Base-by-base conservation (phyloP, 2,113 vertebrate genomes). In the Miniopterus natalensis region DNA sequence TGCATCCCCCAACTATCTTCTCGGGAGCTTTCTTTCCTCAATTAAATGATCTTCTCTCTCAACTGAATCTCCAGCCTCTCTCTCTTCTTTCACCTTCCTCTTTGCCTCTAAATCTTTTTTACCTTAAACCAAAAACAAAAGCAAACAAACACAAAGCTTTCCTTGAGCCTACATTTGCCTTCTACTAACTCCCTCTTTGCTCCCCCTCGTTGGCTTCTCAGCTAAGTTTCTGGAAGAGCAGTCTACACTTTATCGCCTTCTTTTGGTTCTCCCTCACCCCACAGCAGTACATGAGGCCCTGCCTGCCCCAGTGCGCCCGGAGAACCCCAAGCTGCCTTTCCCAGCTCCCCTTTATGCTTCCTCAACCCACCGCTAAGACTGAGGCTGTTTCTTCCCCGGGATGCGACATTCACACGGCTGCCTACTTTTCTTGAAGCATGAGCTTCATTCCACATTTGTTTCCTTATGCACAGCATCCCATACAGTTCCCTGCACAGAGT, bases 81-180 rank as follows among this genome's bases (percentile, higher is more conserved):
- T 18, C 36, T 31, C 49, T 71, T 42, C 59, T 87, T 53, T 80
- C 66, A 65, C 68, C 36, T 42, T 29, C 49, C 18, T 75, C 29
- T 75, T 25, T 61, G 78, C 5, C n/a, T 80, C 36, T 9, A 53
- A 31, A 31, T 75, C 18, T 63, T 84, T 42, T n/a, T 74, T 23
- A 95, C 59, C 40, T 77, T 85, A 77, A 73, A 94, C 89, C 1
- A 59, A 4, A 80, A 80, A 45, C 8, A 45, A 70, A 93, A 71
- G 18, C 59, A 94, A 95, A n/a, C 5, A 71, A 65, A 36, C 13
- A 57, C 31, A 29, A 9, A 75, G 1, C 18, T 53, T 83, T 45
- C 59, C 73, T 36, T 88, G 61, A 93, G 29, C 21, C 36, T 61
- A 23, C 36, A 40, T 47, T 36, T 66, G 21, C 13, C 81, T 96